phyloP scores from a whole-genome alignment of 2,888 invertebrate species.

The Polylopha cassiicola region DNA sequence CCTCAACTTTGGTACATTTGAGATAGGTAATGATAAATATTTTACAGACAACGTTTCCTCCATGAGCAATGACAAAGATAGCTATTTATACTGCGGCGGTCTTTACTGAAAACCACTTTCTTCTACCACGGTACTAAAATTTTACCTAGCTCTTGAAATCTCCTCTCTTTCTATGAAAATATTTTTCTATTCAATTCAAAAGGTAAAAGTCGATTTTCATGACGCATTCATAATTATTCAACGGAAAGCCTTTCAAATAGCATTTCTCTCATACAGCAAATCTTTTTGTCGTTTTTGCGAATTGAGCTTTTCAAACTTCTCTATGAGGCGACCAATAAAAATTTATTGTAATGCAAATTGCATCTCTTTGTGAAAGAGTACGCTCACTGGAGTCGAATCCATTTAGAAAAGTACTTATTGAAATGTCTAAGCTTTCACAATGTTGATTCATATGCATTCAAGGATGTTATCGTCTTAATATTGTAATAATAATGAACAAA shows the following conservation, averaged over 20 bases:
- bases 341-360: constrained; percentile 72
- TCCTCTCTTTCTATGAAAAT: too few relatives aligned
- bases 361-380: constrained; percentile 53
- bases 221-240: constrained; percentile 8
- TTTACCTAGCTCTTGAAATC: too few relatives aligned
- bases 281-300: constrained; percentile 40
- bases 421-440: constrained; percentile 29
- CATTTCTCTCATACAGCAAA: constrained; percentile 25
- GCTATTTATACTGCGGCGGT: too few relatives aligned
- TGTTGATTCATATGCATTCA: constrained; percentile 21
- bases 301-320: constrained; percentile 44
- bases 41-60: too few relatives aligned
- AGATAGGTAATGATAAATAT: too few relatives aligned
- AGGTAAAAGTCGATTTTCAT: too few relatives aligned
- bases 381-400: constrained; percentile 46
- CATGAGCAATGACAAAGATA: too few relatives aligned
- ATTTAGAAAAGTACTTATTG: constrained; percentile 41
- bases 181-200: too few relatives aligned
- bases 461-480: constrained; percentile 21
- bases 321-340: constrained; percentile 56
- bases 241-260: constrained; percentile 22
- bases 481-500: too few relatives aligned
- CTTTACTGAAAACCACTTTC: too few relatives aligned
- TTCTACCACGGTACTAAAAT: too few relatives aligned
- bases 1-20: too few relatives aligned